phyloP scores from a whole-genome alignment of 1,140 invertebrate genomes.

The Heliconius melpomene region DNA sequence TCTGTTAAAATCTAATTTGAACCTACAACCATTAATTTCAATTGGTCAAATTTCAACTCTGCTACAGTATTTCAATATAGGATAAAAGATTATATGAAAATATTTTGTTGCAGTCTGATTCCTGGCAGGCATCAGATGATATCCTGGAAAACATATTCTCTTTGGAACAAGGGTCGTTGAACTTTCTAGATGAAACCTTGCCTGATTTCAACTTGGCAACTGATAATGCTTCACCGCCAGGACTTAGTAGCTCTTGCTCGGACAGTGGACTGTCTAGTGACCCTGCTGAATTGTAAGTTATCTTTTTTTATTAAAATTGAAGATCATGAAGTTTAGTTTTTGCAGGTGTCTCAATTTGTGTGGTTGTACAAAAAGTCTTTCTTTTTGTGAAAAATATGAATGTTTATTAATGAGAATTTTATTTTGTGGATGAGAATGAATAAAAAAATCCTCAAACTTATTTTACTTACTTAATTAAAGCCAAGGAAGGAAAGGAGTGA shows the following conservation, averaged over 20 bases:
- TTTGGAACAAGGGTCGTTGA: conserved; percentile 72
- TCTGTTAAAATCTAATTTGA: neutral
- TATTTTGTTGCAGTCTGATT: conserved; percentile 62
- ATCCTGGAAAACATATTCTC: conserved; percentile 79
- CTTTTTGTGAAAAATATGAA: too few relatives aligned
- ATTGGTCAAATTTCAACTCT: neutral
- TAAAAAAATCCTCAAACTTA: too few relatives aligned
- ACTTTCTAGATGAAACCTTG: conserved; percentile 71
- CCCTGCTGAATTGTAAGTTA: conserved; percentile 77
- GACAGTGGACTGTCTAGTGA: conserved; percentile 80
- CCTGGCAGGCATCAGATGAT: conserved; percentile 72
- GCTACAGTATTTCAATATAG: neutral
- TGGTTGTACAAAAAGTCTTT: too few relatives aligned
- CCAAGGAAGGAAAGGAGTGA: too few relatives aligned
- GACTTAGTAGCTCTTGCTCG: conserved; percentile 71
- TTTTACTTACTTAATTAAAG: too few relatives aligned
- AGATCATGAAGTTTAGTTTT: too few relatives aligned
- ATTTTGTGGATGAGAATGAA: too few relatives aligned
- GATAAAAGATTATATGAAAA: neutral
- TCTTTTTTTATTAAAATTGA: neutral
- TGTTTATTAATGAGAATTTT: too few relatives aligned
- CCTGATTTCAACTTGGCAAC: conserved; percentile 65
- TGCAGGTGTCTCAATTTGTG: too few relatives aligned
- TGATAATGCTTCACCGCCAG: conserved; percentile 57
- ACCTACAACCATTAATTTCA: neutral